Percentiles rank a stretch among this genome's conserved stretches.
phyloP scores from a whole-genome alignment of 2,113 vertebrate genomes.

The Bubo bubo region DNA sequence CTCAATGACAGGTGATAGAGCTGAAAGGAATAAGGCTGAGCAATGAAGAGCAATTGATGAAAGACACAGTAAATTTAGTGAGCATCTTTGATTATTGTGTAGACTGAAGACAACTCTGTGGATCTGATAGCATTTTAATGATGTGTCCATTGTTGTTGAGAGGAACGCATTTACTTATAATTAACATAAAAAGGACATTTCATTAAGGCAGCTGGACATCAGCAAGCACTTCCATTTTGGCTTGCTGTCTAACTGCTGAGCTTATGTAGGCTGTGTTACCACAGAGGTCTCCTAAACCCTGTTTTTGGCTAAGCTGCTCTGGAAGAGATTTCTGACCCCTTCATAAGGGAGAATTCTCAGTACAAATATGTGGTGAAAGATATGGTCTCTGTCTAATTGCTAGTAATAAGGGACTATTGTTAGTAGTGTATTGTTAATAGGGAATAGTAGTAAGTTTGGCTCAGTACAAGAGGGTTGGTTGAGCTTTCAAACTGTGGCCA shows the following conservation, averaged over 20 bases:
- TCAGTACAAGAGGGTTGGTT: not conserved
- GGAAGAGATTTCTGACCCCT: not conserved
- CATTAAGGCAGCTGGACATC: not conserved
- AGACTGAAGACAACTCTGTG: not conserved
- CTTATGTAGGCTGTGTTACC: not conserved
- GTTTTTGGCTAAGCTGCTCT: not conserved
- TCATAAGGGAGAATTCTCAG: not conserved
- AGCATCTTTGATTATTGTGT: not conserved
- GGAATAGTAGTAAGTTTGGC: not conserved
- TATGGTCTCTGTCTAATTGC: not conserved
- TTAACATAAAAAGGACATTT: not conserved
- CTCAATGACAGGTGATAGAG: not conserved
- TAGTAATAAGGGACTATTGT: not conserved
- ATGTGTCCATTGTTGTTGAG: not conserved
- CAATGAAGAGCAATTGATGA: not conserved
- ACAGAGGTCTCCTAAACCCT: not conserved
- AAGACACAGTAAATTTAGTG: not conserved
- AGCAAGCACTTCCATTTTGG: not conserved
- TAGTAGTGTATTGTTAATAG: not conserved
- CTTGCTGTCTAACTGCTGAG: not conserved
- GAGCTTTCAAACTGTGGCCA: not conserved
- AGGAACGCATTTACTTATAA: not conserved
- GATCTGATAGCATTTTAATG: not conserved
- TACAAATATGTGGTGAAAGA: not conserved
- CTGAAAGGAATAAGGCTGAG: slow-evolving; percentile 12